These are phyloP conservation scores for Paramormyrops hopkinsi DNA, from an alignment of 2,797 vertebrate genomes.

Conservation along the genomic window DNA sequence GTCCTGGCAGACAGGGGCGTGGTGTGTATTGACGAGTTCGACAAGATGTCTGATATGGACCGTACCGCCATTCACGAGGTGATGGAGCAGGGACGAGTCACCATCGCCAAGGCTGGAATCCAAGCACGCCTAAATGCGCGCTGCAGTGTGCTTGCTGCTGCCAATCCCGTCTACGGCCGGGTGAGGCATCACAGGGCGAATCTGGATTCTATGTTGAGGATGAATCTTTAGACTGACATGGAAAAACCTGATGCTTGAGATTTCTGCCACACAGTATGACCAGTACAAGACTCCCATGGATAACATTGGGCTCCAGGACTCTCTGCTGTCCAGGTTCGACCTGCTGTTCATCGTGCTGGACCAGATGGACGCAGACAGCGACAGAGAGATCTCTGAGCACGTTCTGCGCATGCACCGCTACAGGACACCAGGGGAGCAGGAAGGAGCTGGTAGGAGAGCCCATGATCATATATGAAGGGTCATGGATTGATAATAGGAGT, in stretches of 20 bases:
- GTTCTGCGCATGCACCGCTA: conserved; percentile 50
- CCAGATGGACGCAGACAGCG: conserved; percentile 46
- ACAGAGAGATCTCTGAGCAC: conserved; percentile 47
- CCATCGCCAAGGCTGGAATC: conserved; percentile 80
- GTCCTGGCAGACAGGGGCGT: conserved; percentile 78
- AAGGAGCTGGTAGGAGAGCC: conserved; percentile 39
- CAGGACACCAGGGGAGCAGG: conserved; percentile 40
- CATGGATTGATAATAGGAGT: neutral
- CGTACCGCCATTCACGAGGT: conserved; percentile 84
- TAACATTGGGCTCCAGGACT: conserved; percentile 43
- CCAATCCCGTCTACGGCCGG: conserved; percentile 79
- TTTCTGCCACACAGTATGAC: conserved; percentile 36
- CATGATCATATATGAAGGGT: neutral
- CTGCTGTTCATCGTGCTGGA: conserved; percentile 51
- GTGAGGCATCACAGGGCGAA: conserved; percentile 47
- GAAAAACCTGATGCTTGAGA: neutral
- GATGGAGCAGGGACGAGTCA: conserved; percentile 82
- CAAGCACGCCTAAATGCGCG: conserved; percentile 81
- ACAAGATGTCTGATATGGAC: conserved; percentile 85
- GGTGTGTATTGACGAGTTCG: conserved; percentile 85
- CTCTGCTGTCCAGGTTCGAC: conserved; percentile 50
- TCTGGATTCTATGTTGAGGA: neutral
- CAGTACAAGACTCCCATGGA: conserved; percentile 47
- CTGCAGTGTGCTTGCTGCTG: conserved; percentile 78
- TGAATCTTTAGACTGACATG: neutral